Evolutionary conservation across 2,888 invertebrate genomes (phyloP).

Genomic region (Cryptus viduatorius): DNA sequence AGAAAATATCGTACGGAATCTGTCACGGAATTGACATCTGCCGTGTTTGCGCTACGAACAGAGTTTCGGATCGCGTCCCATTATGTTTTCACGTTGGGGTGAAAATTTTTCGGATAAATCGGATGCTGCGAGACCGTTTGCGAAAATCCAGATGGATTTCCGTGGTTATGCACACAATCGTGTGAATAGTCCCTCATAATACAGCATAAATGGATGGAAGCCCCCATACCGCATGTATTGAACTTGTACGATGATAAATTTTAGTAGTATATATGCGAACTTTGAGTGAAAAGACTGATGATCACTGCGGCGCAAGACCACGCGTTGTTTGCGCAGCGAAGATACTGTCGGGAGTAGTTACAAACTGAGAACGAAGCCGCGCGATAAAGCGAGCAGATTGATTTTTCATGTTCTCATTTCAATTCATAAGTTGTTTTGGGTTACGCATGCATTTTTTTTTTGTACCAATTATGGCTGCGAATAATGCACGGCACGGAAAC

Average conservation of each 20-base stretch:
- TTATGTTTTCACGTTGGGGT: slow-evolving; percentile 20
- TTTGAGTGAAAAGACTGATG: background rate
- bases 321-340: background rate
- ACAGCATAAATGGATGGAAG: slow-evolving; percentile 9
- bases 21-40: slow-evolving; percentile 67
- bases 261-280: background rate
- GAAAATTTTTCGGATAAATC: slow-evolving; percentile 34
- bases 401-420: background rate
- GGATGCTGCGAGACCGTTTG: slow-evolving; percentile 11
- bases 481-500: too few relatives aligned
- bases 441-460: background rate
- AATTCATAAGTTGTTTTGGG: background rate
- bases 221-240: background rate
- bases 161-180: slow-evolving; percentile 31
- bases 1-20: slow-evolving; percentile 50
- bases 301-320: background rate
- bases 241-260: background rate
- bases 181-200: slow-evolving; percentile 29
- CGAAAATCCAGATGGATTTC: slow-evolving; percentile 61
- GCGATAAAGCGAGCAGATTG: background rate
- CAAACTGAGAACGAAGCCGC: background rate
- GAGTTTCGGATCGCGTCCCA: slow-evolving; percentile 27
- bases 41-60: slow-evolving; percentile 17
- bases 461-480: background rate
- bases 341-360: background rate